Evolutionary conservation across 2,797 vertebrate genomes (phyloP).

Genomic region (Trematomus bernacchii): DNA sequence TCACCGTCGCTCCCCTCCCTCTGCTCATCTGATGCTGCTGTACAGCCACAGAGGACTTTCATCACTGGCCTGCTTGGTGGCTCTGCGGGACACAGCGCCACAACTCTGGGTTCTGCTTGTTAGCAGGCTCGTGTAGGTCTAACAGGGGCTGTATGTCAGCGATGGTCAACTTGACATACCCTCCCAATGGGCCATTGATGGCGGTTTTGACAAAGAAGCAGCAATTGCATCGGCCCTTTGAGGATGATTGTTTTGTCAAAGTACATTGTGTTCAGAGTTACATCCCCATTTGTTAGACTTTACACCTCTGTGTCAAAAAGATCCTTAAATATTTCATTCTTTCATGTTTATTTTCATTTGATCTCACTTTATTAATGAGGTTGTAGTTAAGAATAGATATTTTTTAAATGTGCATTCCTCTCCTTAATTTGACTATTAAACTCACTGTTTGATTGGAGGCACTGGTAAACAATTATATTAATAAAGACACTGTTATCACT

Average conservation of each 20-base stretch:
- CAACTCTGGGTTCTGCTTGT: slow-evolving; percentile 60
- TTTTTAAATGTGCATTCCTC: not conserved
- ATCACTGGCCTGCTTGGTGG: slow-evolving; percentile 65
- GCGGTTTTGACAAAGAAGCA: slow-evolving; percentile 52
- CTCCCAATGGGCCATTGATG: slow-evolving; percentile 57
- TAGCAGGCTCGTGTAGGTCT: slow-evolving; percentile 54
- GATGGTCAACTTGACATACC: slow-evolving; percentile 47
- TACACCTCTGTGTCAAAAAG: slow-evolving; percentile 5
- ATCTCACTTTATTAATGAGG: not conserved
- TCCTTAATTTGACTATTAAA: slow-evolving; percentile 16
- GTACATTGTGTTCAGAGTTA: slow-evolving; percentile 26
- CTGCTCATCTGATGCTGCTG: slow-evolving; percentile 63
- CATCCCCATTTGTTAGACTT: slow-evolving; percentile 17
- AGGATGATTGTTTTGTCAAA: slow-evolving; percentile 59
- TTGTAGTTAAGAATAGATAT: not conserved
- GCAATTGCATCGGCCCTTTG: slow-evolving; percentile 42
- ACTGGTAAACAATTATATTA: not conserved
- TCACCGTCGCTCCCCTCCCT: slow-evolving; percentile 29
- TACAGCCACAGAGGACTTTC: slow-evolving; percentile 66
- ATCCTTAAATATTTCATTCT: not conserved
- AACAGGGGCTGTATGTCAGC: slow-evolving; percentile 60
- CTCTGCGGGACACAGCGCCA: slow-evolving; percentile 59
- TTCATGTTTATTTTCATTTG: not conserved
- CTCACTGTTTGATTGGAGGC: not conserved
- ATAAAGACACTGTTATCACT: not conserved